A percentile compares a stretch with the other conserved stretches of the same genome.
Conservation (phyloP, 1,140 invertebrate species). For the Mamestra configurata region DNA sequence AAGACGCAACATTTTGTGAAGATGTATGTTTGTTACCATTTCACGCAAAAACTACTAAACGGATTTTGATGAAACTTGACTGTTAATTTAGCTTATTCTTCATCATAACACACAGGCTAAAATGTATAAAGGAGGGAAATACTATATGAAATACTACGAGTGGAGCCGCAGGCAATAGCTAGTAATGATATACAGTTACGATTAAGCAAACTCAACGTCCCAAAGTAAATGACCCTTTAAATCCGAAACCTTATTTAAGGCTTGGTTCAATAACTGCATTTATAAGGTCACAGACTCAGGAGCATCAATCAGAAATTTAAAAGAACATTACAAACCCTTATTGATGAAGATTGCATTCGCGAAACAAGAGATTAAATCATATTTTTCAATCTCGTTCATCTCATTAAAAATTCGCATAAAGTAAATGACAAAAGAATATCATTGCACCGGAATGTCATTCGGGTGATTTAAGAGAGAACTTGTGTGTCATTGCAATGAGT, state of each 20-base stretch:
- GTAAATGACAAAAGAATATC: conserved; percentile 75
- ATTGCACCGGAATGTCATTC: conserved; percentile 57
- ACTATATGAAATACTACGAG: too few species aligned
- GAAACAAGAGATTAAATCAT: conserved; percentile 65
- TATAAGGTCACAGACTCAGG: background rate
- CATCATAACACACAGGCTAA: too few species aligned
- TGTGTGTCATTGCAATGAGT: conserved; percentile 83
- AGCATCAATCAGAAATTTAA: conserved; percentile 32
- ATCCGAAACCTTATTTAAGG: background rate
- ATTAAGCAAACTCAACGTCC: too few species aligned
- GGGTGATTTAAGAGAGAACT: conserved; percentile 74
- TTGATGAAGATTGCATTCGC: conserved; percentile 50
- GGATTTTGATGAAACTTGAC: too few species aligned
- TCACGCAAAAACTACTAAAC: too few species aligned
- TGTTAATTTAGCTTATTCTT: too few species aligned
- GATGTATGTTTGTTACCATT: too few species aligned
- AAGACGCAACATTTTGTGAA: too few species aligned
- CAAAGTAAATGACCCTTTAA: background rate
- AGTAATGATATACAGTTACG: too few species aligned
- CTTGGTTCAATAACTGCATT: background rate
- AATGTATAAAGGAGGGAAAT: too few species aligned
- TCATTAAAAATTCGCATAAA: conserved; percentile 83
- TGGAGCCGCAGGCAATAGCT: too few species aligned
- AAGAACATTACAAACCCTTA: background rate
- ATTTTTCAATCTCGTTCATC: conserved; percentile 77